phyloP scores from a whole-genome alignment of 2,113 vertebrate genomes.

The Pygoscelis antarcticus region DNA sequence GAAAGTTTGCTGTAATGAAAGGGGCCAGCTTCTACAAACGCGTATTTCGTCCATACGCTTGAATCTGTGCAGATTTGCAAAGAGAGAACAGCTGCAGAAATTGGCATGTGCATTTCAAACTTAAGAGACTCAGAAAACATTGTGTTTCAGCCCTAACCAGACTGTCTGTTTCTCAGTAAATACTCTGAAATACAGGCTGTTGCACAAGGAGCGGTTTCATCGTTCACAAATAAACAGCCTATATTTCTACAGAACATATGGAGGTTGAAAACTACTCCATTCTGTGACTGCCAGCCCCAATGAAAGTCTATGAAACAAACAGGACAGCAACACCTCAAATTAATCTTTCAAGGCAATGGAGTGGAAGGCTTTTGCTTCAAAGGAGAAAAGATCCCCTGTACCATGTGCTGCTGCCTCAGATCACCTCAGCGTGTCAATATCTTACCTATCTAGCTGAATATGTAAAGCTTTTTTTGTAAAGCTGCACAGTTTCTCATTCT shows the following conservation, averaged over 20 bases:
- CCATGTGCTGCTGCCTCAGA: background rate
- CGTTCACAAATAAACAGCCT: background rate
- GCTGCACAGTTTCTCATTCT: constrained; percentile 88
- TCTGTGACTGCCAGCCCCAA: background rate
- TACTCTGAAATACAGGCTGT: constrained; percentile 37
- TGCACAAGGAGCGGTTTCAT: background rate
- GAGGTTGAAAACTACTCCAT: background rate
- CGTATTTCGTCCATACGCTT: background rate
- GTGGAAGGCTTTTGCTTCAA: background rate
- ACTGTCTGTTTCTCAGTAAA: constrained; percentile 29
- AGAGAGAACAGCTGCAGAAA: constrained; percentile 38
- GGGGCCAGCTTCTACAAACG: background rate
- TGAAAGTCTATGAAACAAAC: background rate
- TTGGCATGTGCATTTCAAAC: background rate
- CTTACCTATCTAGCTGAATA: constrained; percentile 96
- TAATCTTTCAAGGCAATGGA: background rate
- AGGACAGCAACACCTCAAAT: background rate
- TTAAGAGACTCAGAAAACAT: background rate
- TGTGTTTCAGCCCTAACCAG: constrained; percentile 19
- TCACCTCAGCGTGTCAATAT: background rate
- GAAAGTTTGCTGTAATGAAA: constrained; percentile 23
- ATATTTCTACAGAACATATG: background rate
- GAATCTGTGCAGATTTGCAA: background rate
- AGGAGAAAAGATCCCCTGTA: background rate
- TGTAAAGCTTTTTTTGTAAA: constrained; percentile 96